Evolutionary conservation across 2,797 vertebrate species (phyloP).

Genomic region (Schizopygopsis pylzovi): DNA sequence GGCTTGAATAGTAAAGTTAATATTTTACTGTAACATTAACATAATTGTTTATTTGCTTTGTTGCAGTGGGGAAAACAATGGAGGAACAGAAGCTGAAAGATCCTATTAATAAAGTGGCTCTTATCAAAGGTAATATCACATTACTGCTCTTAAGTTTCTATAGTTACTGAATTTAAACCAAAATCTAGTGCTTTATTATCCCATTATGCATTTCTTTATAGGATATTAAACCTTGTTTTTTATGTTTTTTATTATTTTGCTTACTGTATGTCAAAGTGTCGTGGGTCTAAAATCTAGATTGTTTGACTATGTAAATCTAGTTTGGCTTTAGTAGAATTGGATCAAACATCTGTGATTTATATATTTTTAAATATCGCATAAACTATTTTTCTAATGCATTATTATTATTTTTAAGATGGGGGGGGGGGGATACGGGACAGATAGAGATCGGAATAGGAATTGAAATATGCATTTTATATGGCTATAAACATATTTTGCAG

Average conservation of each 20-base stretch:
- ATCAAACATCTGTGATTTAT: background rate
- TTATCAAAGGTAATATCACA: constrained; percentile 78
- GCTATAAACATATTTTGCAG: background rate
- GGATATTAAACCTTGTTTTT: background rate
- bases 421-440: no score
- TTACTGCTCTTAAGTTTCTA: background rate
- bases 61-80: constrained; percentile 74
- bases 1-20: background rate
- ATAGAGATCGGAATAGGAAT: background rate
- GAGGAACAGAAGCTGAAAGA: constrained; percentile 77
- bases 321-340: background rate
- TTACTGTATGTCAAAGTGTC: constrained; percentile 53
- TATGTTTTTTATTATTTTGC: background rate
- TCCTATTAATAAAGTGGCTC: constrained; percentile 73
- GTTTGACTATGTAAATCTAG: constrained; percentile 55
- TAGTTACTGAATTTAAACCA: background rate
- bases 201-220: background rate
- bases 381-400: background rate
- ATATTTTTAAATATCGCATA: background rate
- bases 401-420: background rate
- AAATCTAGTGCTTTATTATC: background rate
- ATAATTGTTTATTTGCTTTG: constrained; percentile 44
- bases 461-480: background rate
- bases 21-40: background rate
- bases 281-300: constrained; percentile 49